These are phyloP conservation scores for Chironomus tepperi DNA, from an alignment of 1,140 invertebrate genomes.

Conservation along the genomic window DNA sequence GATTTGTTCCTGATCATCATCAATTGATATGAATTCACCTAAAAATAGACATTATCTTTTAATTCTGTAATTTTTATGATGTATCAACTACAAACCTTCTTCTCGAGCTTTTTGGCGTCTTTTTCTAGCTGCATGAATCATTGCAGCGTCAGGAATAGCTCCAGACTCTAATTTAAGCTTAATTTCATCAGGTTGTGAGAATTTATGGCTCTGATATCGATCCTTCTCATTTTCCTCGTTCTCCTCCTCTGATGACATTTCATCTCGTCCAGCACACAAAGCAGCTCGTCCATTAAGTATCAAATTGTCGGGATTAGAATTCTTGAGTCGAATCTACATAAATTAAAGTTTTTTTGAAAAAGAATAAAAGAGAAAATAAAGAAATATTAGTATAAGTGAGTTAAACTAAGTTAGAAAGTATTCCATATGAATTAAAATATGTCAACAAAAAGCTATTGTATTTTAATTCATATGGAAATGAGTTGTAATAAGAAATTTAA, in stretches of 20 bases:
- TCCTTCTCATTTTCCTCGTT: constrained; percentile 40
- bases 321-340: constrained; percentile 47
- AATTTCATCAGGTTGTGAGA: constrained; percentile 56
- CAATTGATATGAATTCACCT: constrained; percentile 71
- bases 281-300: constrained; percentile 74
- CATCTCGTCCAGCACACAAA: constrained; percentile 61
- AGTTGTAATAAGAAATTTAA: background rate
- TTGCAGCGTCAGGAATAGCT: constrained; percentile 88
- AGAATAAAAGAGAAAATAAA: constrained; percentile 26
- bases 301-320: constrained; percentile 40
- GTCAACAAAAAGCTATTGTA: too few relatives aligned
- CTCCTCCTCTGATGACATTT: constrained; percentile 60
- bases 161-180: constrained; percentile 71
- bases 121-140: constrained; percentile 92
- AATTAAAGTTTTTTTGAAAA: constrained; percentile 23
- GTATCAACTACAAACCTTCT: constrained; percentile 31
- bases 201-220: constrained; percentile 42
- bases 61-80: background rate
- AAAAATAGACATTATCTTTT: constrained; percentile 33
- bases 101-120: constrained; percentile 67
- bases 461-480: background rate
- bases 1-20: constrained; percentile 47
- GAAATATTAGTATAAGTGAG: background rate
- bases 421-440: too few relatives aligned
- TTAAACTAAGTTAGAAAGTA: too few relatives aligned